These are phyloP conservation scores for Tenrec ecaudatus DNA, from an alignment of 2,113 vertebrate genomes.

Conservation along the genomic window DNA sequence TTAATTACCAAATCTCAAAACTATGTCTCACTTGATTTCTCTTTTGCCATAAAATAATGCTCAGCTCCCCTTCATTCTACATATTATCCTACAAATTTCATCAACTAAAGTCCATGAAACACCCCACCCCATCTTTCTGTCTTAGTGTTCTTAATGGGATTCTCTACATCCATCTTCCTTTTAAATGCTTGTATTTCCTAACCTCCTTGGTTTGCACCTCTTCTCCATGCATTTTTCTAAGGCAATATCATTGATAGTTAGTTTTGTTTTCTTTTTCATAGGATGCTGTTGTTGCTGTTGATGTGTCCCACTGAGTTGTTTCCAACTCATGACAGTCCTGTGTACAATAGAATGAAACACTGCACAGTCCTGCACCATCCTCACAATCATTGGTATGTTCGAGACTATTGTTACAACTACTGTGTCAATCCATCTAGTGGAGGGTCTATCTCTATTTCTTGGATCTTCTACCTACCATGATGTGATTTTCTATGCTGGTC, in stretches of 20 bases:
- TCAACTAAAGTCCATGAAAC: background rate
- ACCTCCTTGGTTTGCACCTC: background rate
- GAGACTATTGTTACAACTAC: background rate
- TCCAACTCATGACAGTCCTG: background rate
- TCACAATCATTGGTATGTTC: background rate
- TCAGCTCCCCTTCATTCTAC: background rate
- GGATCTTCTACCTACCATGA: background rate
- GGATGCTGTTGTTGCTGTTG: background rate
- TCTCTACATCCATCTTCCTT: background rate
- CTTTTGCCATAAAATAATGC: background rate
- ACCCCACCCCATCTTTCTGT: background rate
- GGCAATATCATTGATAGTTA: background rate
- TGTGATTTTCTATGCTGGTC: background rate
- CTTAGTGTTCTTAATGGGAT: background rate
- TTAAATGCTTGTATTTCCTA: background rate
- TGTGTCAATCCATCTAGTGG: background rate
- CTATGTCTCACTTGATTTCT: background rate
- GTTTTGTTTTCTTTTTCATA: conserved; percentile 22
- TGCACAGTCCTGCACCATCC: background rate
- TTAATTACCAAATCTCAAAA: conserved; percentile 17
- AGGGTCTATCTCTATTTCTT: background rate
- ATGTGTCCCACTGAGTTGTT: background rate
- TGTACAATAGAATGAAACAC: background rate
- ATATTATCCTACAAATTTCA: background rate
- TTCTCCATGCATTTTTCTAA: background rate